phyloP scores from a whole-genome alignment of 2,888 invertebrate genomes.

The Gastrophysa polygoni region DNA sequence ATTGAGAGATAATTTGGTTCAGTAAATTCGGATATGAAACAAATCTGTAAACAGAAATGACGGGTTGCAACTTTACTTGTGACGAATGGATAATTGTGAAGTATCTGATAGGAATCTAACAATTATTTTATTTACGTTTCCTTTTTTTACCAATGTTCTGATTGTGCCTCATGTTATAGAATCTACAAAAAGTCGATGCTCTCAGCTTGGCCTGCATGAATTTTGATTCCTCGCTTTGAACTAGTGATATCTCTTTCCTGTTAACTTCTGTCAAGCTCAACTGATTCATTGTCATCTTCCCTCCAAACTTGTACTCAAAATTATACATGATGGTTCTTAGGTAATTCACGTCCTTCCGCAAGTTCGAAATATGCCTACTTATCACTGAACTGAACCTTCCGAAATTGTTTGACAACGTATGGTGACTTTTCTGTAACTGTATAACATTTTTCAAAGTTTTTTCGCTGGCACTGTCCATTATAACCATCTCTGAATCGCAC shows the following conservation, averaged over 20 bases:
- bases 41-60: no score
- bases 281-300: not conserved
- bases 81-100: no score
- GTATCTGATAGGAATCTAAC: no score
- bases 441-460: not conserved
- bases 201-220: constrained; percentile 11
- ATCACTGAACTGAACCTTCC: constrained; percentile 3
- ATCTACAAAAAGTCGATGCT: constrained; percentile 13
- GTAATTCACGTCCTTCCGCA: not conserved
- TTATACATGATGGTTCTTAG: not conserved
- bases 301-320: not conserved
- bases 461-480: not conserved
- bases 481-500: not conserved
- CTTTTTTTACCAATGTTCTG: not conserved
- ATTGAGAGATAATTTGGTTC: no score
- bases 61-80: no score
- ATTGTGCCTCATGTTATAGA: constrained; percentile 3
- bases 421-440: constrained; percentile 4
- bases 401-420: not conserved
- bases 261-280: not conserved
- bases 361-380: not conserved
- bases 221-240: constrained; percentile 3
- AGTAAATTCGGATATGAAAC: no score
- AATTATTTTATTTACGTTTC: no score
- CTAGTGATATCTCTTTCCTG: not conserved